Percentiles rank a stretch among this genome's conserved stretches.
Evolutionary conservation across 2,888 invertebrate species (phyloP).

Genomic region (Boloria euphrosyne): DNA sequence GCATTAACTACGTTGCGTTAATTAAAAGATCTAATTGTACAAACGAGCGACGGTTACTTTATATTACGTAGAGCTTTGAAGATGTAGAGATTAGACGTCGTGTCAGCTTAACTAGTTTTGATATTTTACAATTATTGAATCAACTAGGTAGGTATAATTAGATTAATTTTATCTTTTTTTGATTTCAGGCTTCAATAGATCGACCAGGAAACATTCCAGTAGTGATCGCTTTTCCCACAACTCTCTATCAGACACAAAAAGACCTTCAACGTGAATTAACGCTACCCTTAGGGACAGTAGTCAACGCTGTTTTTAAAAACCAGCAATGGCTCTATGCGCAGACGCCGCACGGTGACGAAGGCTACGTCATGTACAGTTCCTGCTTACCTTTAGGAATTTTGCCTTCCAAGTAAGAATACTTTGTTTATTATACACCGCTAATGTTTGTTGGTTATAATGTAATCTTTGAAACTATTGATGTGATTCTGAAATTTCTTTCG

Average conservation of each 20-base stretch:
- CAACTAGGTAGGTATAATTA: no score
- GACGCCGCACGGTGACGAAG: conserved; percentile 92
- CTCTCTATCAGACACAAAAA: conserved; percentile 87
- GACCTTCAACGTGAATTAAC: conserved; percentile 86
- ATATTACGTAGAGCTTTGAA: no score
- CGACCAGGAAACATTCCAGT: conserved; percentile 93
- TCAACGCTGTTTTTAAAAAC: conserved; percentile 93
- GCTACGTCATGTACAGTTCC: conserved; percentile 89
- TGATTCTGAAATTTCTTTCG: no score
- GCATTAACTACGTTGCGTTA: no score
- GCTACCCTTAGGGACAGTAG: conserved; percentile 90
- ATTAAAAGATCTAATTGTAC: no score
- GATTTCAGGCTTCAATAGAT: conserved; percentile 87
- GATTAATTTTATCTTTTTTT: background rate
- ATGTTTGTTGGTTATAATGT: background rate
- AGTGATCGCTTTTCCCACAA: conserved; percentile 88
- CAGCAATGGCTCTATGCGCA: conserved; percentile 93
- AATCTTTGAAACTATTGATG: background rate
- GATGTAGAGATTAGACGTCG: background rate
- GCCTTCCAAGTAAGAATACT: conserved; percentile 72
- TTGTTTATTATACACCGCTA: background rate
- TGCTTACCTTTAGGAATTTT: conserved; percentile 90
- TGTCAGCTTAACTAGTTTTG: no score
- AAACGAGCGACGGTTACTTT: no score
- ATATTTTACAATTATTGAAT: no score